These are phyloP conservation scores for Entosphenus tridentatus DNA, from an alignment of 2,113 vertebrate species.

Conservation along the genomic window DNA sequence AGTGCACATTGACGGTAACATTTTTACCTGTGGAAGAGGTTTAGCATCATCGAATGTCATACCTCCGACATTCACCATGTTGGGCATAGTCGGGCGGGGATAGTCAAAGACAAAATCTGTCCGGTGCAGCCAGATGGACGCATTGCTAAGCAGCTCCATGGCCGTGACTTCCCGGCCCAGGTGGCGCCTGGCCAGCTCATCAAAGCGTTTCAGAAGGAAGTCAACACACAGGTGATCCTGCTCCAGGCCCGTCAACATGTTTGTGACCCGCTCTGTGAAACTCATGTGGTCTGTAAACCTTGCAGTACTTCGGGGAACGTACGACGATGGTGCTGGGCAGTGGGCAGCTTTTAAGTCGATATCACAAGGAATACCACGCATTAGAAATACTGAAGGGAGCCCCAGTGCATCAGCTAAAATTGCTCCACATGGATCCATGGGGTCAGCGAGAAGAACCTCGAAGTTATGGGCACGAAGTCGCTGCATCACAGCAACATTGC, in stretches of 20 bases:
- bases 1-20: no score
- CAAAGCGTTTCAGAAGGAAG: constrained; percentile 13
- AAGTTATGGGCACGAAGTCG: constrained; percentile 24
- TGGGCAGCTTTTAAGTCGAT: constrained; percentile 25
- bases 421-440: constrained; percentile 37
- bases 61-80: constrained; percentile 36
- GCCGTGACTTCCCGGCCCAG: constrained; percentile 22
- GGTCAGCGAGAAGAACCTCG: constrained; percentile 37
- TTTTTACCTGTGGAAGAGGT: constrained; percentile 23
- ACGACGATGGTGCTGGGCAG: constrained; percentile 36
- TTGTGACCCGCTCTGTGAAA: constrained; percentile 33
- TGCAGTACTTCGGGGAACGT: constrained; percentile 21
- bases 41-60: constrained; percentile 26
- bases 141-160: constrained; percentile 24
- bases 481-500: constrained; percentile 22
- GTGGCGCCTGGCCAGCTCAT: constrained; percentile 22
- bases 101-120: constrained; percentile 45
- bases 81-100: constrained; percentile 47
- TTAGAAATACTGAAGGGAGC: constrained; percentile 41
- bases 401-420: constrained; percentile 31
- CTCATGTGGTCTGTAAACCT: constrained; percentile 26
- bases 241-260: constrained; percentile 16
- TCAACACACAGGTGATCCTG: constrained; percentile 16
- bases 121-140: constrained; percentile 40
- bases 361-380: constrained; percentile 26